A percentile compares a stretch with the other conserved stretches of the same genome.
phyloP scores from a whole-genome alignment of 2,888 invertebrate genomes.

The Ennomos fuscantarius region DNA sequence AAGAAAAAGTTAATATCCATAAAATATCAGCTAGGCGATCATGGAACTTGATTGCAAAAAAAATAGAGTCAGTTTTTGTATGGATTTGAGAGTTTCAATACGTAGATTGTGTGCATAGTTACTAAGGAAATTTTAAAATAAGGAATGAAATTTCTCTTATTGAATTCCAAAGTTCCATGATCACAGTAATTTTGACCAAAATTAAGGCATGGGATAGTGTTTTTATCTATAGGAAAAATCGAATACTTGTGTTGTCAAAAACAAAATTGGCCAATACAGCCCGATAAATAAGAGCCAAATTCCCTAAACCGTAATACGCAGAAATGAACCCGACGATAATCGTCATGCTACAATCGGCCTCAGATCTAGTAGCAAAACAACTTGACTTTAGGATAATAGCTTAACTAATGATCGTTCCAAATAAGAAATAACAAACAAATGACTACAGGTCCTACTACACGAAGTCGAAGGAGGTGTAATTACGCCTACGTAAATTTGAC shows the following conservation, averaged over 20 bases:
- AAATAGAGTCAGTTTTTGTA: no score
- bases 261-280: not conserved
- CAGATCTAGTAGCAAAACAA: slow-evolving; percentile 13
- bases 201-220: no score
- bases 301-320: not conserved
- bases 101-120: no score
- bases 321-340: slow-evolving; percentile 3
- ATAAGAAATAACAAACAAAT: slow-evolving; percentile 35
- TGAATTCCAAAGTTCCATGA: no score
- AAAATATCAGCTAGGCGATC: no score
- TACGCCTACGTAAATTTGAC: slow-evolving; percentile 50
- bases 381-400: slow-evolving; percentile 22
- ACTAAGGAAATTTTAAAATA: no score
- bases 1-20: no score
- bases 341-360: not conserved
- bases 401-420: slow-evolving; percentile 28
- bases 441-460: slow-evolving; percentile 13
- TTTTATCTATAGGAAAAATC: no score
- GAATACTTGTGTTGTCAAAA: not conserved
- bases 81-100: no score
- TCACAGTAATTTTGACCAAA: no score
- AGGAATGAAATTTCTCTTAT: no score
- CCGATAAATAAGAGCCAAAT: not conserved
- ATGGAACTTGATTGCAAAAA: no score
- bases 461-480: slow-evolving; percentile 52